Evolutionary conservation across 2,113 vertebrate species (phyloP).

Genomic region (Xiphophorus couchianus): DNA sequence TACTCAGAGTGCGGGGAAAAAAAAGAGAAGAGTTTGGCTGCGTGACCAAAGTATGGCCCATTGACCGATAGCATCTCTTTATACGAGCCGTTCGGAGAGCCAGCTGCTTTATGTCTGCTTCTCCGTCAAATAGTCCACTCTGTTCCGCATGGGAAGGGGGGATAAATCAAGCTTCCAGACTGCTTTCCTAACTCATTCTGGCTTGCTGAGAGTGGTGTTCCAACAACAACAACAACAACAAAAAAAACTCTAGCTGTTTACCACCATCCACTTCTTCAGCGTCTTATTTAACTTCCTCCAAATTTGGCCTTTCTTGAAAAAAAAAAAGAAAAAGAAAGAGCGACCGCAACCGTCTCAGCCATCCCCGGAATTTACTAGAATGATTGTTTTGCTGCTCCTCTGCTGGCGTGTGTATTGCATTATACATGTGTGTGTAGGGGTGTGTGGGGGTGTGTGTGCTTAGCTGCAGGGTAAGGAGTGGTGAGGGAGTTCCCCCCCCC

Average conservation of each 20-base stretch:
- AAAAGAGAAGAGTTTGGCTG: slow-evolving; percentile 39
- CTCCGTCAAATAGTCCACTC: slow-evolving; percentile 55
- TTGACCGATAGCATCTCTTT: slow-evolving; percentile 71
- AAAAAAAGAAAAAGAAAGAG: neutral
- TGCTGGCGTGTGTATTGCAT: slow-evolving; percentile 54
- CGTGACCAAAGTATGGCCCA: slow-evolving; percentile 52
- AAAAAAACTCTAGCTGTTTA: slow-evolving; percentile 46
- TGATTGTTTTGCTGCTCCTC: slow-evolving; percentile 77
- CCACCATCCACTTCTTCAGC: slow-evolving; percentile 42
- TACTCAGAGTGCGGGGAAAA: slow-evolving; percentile 32
- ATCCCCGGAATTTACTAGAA: slow-evolving; percentile 81
- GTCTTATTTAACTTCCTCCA: slow-evolving; percentile 45
- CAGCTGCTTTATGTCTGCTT: slow-evolving; percentile 69
- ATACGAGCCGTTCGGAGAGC: slow-evolving; percentile 55
- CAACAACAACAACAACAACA: slow-evolving; percentile 8
- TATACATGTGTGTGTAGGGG: slow-evolving; percentile 18
- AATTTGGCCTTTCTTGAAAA: slow-evolving; percentile 57
- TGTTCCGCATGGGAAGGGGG: slow-evolving; percentile 42
- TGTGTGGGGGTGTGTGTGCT: slow-evolving; percentile 36
- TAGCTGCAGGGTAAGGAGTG: slow-evolving; percentile 71
- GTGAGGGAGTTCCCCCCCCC: slow-evolving; percentile 76
- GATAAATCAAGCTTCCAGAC: slow-evolving; percentile 61
- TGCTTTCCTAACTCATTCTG: slow-evolving; percentile 37
- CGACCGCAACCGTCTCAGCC: slow-evolving; percentile 69
- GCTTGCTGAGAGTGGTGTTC: slow-evolving; percentile 48